These are phyloP conservation scores for Leucophora obtusa DNA, from an alignment of 2,888 invertebrate species.

Conservation along the genomic window DNA sequence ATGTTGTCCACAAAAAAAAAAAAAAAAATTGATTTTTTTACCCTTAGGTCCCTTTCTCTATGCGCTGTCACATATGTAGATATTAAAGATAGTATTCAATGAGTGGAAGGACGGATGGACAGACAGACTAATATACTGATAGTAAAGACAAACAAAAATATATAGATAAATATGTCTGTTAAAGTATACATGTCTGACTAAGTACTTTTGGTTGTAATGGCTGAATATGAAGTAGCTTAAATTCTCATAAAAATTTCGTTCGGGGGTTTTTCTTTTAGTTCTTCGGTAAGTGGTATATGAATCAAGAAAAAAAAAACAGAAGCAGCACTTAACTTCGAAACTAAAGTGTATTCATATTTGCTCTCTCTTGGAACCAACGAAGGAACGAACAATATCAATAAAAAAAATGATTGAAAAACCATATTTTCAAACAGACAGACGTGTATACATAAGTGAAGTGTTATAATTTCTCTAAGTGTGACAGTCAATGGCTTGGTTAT, in stretches of 20 bases:
- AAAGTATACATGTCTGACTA: neutral
- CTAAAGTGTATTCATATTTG: constrained; percentile 41
- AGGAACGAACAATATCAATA: neutral
- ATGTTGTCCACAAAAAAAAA: no score
- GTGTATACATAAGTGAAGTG: constrained; percentile 29
- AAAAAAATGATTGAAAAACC: neutral
- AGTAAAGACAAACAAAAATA: neutral
- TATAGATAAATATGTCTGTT: neutral
- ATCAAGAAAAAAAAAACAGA: constrained; percentile 43
- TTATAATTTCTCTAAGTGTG: constrained; percentile 9
- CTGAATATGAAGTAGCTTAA: neutral
- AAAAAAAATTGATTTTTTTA: no score
- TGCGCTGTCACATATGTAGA: constrained; percentile 15
- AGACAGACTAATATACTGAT: neutral
- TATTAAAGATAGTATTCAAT: constrained; percentile 5
- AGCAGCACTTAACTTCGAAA: constrained; percentile 51
- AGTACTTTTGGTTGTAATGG: neutral
- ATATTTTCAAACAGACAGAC: neutral
- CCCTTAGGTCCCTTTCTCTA: no score
- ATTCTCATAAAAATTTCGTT: neutral
- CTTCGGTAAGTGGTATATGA: constrained; percentile 25
- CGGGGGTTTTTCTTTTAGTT: neutral
- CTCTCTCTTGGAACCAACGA: constrained; percentile 23
- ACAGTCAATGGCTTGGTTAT: neutral
- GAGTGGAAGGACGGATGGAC: neutral